phyloP scores from a whole-genome alignment of 2,797 vertebrate species.

The Darevskia nairensis region DNA sequence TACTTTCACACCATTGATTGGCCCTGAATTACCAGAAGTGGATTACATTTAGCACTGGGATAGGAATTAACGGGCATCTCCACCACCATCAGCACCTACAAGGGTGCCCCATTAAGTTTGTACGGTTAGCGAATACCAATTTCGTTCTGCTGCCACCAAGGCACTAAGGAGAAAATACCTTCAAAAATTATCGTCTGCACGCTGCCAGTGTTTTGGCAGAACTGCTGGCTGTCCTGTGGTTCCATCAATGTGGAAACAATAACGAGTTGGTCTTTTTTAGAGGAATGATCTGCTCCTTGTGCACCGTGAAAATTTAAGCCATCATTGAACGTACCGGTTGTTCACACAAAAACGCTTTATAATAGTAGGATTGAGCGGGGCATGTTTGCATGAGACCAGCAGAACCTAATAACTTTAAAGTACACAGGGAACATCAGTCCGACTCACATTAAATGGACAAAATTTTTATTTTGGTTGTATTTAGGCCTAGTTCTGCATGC shows the following conservation, averaged over 20 bases:
- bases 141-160: background rate
- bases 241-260: background rate
- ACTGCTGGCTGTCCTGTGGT: background rate
- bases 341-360: background rate
- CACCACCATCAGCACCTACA: background rate
- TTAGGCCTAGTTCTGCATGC: background rate
- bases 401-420: background rate
- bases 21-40: background rate
- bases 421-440: no score
- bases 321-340: background rate
- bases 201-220: background rate
- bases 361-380: background rate
- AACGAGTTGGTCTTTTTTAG: no score
- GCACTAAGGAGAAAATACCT: background rate
- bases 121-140: background rate
- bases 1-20: background rate
- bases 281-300: background rate
- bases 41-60: background rate
- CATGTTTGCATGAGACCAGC: background rate
- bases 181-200: background rate
- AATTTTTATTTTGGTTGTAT: background rate
- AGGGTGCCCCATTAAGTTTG: background rate
- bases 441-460: background rate
- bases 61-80: background rate
- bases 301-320: background rate